Evolutionary conservation across 30 jellyfish, hydroid and myxozoan genomes (phyloP).

Genomic region (Aurelia sp.): DNA sequence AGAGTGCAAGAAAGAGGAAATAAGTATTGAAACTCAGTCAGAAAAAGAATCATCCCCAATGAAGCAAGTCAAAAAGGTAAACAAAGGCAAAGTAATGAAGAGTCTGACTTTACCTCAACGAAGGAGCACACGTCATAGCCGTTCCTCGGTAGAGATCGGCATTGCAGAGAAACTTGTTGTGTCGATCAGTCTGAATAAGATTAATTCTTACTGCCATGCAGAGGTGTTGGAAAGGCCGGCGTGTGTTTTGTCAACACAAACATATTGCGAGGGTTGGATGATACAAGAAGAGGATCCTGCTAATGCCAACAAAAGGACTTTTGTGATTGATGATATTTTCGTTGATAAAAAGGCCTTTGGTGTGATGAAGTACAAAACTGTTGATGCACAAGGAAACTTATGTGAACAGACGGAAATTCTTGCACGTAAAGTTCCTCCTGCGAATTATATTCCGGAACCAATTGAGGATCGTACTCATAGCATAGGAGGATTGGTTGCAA

Average conservation of each 20-base stretch:
- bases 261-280: conserved; percentile 76
- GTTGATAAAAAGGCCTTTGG: conserved; percentile 70
- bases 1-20: not conserved
- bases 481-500: not conserved
- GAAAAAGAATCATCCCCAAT: not conserved
- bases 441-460: conserved; percentile 33
- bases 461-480: not conserved
- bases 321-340: conserved; percentile 34
- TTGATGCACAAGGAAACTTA: conserved; percentile 40
- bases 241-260: conserved; percentile 37
- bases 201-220: conserved; percentile 36
- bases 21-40: too few species aligned
- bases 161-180: conserved; percentile 48
- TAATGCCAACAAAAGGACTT: conserved; percentile 6
- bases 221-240: conserved; percentile 18
- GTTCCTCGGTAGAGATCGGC: conserved; percentile 5
- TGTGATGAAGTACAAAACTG: conserved; percentile 34
- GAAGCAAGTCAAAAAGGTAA: not conserved
- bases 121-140: conserved; percentile 19
- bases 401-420: conserved; percentile 45
- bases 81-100: not conserved
- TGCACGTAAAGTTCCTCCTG: conserved; percentile 39
- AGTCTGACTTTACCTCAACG: conserved; percentile 9
- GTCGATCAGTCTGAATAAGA: conserved; percentile 27
- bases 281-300: conserved; percentile 33